Conservation (phyloP, 2,888 invertebrate species). For the Blastobasis lacticolella region DNA sequence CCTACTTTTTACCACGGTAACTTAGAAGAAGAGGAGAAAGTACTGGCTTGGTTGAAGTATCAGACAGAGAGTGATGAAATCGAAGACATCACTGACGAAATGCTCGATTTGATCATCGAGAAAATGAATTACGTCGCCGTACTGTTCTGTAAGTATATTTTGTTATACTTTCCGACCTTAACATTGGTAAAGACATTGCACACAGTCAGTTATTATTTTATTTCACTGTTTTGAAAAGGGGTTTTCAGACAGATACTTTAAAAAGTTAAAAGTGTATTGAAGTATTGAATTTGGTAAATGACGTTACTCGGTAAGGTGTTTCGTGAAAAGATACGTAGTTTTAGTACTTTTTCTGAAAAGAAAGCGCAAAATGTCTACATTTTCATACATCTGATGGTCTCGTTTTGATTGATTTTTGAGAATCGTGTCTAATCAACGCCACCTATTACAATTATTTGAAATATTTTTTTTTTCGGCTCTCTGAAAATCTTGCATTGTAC, state of each 20-base stretch:
- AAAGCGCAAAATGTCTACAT: too few species aligned
- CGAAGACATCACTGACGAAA: conserved; percentile 95
- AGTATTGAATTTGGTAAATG: too few species aligned
- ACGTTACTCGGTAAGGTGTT: too few species aligned
- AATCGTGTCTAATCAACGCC: too few species aligned
- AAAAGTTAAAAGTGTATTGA: too few species aligned
- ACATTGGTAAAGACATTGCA: conserved; percentile 35
- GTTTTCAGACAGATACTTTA: not conserved
- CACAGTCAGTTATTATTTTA: conserved; percentile 41
- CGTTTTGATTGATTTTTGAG: too few species aligned
- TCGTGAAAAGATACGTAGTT: too few species aligned
- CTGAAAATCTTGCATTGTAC: not conserved
- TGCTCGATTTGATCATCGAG: conserved; percentile 91
- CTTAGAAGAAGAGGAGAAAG: conserved; percentile 91
- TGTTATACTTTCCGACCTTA: conserved; percentile 19
- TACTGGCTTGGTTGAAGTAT: conserved; percentile 88
- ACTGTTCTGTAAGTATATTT: conserved; percentile 86
- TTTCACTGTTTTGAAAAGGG: conserved; percentile 19
- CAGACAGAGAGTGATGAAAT: conserved; percentile 92
- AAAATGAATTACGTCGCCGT: conserved; percentile 93
- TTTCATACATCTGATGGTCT: too few species aligned
- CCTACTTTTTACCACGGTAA: conserved; percentile 87
- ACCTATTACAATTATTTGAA: too few species aligned
- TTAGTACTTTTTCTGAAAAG: too few species aligned
- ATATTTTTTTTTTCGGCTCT: conserved; percentile 6